Conservation (phyloP, 2,113 vertebrate species). For the Anarhynchus alexandrinus region DNA sequence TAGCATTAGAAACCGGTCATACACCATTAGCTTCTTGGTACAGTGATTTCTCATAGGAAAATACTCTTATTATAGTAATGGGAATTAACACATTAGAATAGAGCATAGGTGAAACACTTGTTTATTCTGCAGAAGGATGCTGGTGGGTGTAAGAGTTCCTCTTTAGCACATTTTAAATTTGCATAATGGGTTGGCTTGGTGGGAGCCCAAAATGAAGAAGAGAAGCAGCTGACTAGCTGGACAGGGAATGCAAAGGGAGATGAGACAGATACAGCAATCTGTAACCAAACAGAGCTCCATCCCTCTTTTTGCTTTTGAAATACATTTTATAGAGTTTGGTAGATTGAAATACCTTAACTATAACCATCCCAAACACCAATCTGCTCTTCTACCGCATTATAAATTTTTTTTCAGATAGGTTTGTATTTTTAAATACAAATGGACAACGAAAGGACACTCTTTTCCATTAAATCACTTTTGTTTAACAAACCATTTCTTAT, state of each 20-base stretch:
- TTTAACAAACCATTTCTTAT: neutral
- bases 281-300: neutral
- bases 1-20: neutral
- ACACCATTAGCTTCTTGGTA: neutral
- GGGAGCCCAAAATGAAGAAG: neutral
- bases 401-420: neutral
- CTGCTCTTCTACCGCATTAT: neutral
- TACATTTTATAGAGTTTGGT: neutral
- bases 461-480: neutral
- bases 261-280: neutral
- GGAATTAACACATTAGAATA: neutral
- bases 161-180: neutral
- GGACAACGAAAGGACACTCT: neutral
- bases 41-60: neutral
- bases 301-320: neutral
- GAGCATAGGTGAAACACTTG: neutral
- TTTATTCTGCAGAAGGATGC: neutral
- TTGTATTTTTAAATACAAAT: neutral
- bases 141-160: neutral
- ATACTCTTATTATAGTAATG: neutral
- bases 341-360: neutral
- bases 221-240: neutral
- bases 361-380: neutral
- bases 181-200: neutral
- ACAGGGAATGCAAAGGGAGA: neutral